A percentile compares a stretch with the other conserved stretches of the same genome.
Evolutionary conservation across 2,797 vertebrate genomes (phyloP).

Genomic region (Micromesistius poutassou): DNA sequence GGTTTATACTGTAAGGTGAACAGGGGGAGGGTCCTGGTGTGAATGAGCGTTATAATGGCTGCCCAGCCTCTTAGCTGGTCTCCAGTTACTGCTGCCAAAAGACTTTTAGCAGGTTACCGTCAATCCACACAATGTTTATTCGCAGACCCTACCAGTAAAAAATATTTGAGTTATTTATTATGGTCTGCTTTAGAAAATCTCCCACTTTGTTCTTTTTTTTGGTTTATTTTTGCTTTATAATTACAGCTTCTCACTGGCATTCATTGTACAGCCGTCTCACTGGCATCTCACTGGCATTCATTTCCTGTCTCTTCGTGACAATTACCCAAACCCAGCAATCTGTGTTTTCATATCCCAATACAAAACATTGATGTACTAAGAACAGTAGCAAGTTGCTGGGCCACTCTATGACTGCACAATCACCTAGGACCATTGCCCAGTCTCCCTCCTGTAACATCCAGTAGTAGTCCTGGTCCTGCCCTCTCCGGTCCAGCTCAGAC

Average conservation of each 20-base stretch:
- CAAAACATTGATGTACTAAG: not conserved
- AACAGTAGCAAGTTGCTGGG: not conserved
- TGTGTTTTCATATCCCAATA: not conserved
- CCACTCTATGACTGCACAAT: not conserved
- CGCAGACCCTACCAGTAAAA: constrained; percentile 36
- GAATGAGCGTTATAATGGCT: constrained; percentile 36
- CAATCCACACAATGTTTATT: constrained; percentile 38
- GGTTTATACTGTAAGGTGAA: not conserved
- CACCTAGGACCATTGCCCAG: not conserved
- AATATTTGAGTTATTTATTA: constrained; percentile 33
- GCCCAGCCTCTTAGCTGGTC: constrained; percentile 26
- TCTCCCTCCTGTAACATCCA: not conserved
- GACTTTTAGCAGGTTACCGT: constrained; percentile 29
- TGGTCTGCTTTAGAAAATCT: constrained; percentile 15
- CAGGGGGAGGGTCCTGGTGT: constrained; percentile 11
- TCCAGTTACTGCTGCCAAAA: constrained; percentile 31
- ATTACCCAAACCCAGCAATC: not conserved
- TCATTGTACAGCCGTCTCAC: too few species aligned
- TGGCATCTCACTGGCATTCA: not conserved
- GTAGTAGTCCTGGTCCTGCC: too few species aligned
- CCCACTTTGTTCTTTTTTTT: too few species aligned
- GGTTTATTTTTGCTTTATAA: not conserved
- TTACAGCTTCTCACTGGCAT: not conserved
- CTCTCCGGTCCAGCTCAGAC: constrained; percentile 32
- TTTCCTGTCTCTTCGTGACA: not conserved